A percentile compares a stretch with the other conserved stretches of the same genome.
Conservation (phyloP, 2,888 invertebrate species). For the Hydraecia micacea region DNA sequence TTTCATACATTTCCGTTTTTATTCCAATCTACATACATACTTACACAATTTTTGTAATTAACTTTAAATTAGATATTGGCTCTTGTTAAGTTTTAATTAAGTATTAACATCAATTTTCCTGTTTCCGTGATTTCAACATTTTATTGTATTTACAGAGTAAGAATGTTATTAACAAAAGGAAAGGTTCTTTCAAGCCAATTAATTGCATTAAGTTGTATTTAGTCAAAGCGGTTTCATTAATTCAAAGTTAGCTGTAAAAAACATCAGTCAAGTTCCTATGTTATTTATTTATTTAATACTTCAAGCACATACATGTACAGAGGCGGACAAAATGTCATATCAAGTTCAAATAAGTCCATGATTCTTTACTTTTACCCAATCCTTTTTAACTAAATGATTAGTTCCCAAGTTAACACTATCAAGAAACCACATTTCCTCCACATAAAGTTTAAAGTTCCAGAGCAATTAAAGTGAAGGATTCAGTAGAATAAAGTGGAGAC, state of each 20-base stretch:
- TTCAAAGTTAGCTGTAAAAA: not conserved
- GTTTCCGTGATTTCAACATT: not conserved
- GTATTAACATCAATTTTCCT: conserved; percentile 6
- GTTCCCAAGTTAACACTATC: not conserved
- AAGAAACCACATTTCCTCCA: conserved; percentile 6
- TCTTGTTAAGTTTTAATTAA: conserved; percentile 9
- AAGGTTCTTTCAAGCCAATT: no score
- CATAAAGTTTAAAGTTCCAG: conserved; percentile 32
- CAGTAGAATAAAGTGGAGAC: conserved; percentile 48
- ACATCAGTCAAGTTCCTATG: no score
- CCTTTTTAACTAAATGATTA: not conserved
- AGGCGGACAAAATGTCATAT: no score
- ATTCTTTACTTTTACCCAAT: no score
- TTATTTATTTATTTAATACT: no score
- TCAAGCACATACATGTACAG: no score
- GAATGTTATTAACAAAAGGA: conserved; percentile 16
- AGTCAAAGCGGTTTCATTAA: not conserved
- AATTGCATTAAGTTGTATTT: not conserved
- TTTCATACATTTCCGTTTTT: conserved; percentile 38
- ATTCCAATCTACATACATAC: conserved; percentile 12
- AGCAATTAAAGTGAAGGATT: conserved; percentile 52
- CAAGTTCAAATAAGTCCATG: no score
- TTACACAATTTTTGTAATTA: conserved; percentile 25
- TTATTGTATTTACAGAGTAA: no score
- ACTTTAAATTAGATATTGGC: conserved; percentile 19